Evolutionary conservation across 1,140 invertebrate species (phyloP).

Genomic region (Protaetia brevitarsis): DNA sequence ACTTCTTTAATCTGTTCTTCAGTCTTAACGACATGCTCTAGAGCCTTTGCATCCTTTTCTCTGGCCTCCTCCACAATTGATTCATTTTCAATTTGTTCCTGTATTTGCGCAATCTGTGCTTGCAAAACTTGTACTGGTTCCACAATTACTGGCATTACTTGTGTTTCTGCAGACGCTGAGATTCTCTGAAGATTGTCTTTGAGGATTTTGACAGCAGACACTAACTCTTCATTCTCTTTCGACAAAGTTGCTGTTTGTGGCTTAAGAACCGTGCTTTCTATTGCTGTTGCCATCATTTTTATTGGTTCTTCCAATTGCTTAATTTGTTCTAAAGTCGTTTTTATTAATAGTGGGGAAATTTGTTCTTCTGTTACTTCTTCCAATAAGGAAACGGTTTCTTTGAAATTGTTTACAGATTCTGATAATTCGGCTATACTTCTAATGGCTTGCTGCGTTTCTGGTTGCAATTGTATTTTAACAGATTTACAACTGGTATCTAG

Average conservation of each 20-base stretch:
- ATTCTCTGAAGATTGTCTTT: neutral
- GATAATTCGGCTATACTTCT: neutral
- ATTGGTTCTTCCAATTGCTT: neutral
- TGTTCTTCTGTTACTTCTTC: neutral
- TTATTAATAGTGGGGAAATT: neutral
- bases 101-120: slow-evolving; percentile 2
- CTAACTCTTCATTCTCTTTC: neutral
- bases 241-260: neutral
- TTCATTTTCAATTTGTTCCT: too few relatives aligned
- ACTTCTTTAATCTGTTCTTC: too few relatives aligned
- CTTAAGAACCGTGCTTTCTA: neutral
- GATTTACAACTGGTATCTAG: neutral
- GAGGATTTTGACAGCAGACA: neutral
- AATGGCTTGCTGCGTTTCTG: neutral
- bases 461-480: neutral
- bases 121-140: neutral
- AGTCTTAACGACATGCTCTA: too few relatives aligned
- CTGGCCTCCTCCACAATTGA: too few relatives aligned
- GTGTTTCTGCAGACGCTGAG: neutral
- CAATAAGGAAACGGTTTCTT: neutral
- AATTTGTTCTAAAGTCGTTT: neutral
- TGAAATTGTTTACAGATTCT: neutral
- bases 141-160: neutral
- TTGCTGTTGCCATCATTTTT: neutral
- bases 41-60: too few relatives aligned